phyloP scores from a whole-genome alignment of 2,888 invertebrate genomes.

The Lysandra bellargus region DNA sequence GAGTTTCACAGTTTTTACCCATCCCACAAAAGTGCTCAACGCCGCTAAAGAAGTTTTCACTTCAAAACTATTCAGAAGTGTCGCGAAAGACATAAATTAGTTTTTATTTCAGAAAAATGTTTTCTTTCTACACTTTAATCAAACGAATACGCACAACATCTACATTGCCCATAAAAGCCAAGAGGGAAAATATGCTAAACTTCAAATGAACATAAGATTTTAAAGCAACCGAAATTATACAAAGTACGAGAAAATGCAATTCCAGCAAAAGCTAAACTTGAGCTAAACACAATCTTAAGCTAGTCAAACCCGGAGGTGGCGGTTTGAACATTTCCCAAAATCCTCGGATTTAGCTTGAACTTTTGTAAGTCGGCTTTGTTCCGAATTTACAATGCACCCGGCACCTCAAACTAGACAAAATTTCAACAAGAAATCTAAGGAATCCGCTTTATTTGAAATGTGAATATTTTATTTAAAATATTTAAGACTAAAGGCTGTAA shows the following conservation, averaged over 20 bases:
- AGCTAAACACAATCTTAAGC: conserved; percentile 12
- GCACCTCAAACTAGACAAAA: not conserved
- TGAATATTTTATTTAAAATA: not conserved
- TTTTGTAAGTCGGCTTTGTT: conserved; percentile 15
- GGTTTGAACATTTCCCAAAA: conserved; percentile 5
- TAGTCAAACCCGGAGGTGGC: conserved; percentile 8
- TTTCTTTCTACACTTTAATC: not conserved
- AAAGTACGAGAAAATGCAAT: not conserved
- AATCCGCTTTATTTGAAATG: not conserved
- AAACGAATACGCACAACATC: not conserved
- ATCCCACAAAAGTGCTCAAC: too few relatives aligned
- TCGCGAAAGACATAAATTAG: not conserved
- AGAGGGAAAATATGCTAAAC: not conserved
- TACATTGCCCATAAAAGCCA: not conserved
- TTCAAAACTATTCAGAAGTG: not conserved
- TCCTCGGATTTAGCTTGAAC: not conserved
- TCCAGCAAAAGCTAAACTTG: not conserved
- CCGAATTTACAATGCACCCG: conserved; percentile 1
- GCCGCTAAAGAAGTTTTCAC: too few relatives aligned
- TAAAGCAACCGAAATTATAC: not conserved
- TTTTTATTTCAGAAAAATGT: not conserved
- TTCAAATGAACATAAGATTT: not conserved
- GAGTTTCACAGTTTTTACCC: too few relatives aligned
- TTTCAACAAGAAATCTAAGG: not conserved
- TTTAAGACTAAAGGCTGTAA: not conserved